Conservation (phyloP, 2,113 vertebrate species). For the Etheostoma spectabile region DNA sequence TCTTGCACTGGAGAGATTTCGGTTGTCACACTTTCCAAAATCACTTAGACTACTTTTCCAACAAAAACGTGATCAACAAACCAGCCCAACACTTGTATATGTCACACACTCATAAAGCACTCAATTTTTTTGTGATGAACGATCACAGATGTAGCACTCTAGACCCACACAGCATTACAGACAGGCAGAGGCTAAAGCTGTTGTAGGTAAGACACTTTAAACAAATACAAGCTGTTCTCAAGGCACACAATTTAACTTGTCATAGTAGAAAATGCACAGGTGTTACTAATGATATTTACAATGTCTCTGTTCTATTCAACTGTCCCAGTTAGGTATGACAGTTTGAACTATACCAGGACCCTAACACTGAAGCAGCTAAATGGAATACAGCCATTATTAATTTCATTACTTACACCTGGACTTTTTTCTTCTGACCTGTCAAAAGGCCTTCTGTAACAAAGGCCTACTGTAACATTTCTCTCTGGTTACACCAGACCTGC, state of each 20-base stretch:
- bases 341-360: neutral
- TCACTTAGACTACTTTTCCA: slow-evolving; percentile 27
- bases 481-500: neutral
- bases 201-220: neutral
- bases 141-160: slow-evolving; percentile 26
- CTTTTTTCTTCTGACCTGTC: neutral
- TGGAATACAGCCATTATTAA: neutral
- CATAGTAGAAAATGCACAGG: neutral
- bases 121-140: neutral
- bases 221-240: neutral
- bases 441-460: neutral
- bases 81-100: neutral
- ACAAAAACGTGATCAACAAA: slow-evolving; percentile 43
- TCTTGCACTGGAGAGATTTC: slow-evolving; percentile 13
- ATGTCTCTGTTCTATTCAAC: neutral
- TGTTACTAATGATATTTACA: neutral
- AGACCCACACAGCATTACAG: neutral
- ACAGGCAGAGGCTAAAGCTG: neutral
- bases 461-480: neutral
- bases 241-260: neutral
- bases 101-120: slow-evolving; percentile 7
- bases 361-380: neutral
- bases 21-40: slow-evolving; percentile 25
- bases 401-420: neutral
- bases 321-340: neutral